phyloP scores from a whole-genome alignment of 2,888 invertebrate species.

The Diarsia rubi region DNA sequence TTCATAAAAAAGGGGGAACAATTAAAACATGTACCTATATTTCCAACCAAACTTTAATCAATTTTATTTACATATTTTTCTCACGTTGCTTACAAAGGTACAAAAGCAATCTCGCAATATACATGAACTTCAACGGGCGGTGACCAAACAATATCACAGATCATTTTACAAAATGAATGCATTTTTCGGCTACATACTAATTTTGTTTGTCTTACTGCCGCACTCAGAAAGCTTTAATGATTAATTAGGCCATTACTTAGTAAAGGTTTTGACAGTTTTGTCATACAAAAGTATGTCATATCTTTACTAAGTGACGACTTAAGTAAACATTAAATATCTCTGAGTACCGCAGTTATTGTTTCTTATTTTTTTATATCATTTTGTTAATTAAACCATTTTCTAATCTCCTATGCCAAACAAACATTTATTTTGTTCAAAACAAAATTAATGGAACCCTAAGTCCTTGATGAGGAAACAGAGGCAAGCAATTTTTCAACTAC shows the following conservation, averaged over 20 bases:
- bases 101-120: constrained; percentile 18
- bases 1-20: neutral
- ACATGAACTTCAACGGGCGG: neutral
- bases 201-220: too few species aligned
- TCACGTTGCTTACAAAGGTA: constrained; percentile 30
- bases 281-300: too few species aligned
- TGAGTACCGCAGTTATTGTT: too few species aligned
- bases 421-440: too few species aligned
- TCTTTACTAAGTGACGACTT: too few species aligned
- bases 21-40: neutral
- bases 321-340: too few species aligned
- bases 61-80: constrained; percentile 33
- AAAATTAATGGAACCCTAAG: neutral
- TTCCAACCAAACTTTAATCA: neutral
- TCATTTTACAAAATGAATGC: neutral
- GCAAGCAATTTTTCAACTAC: neutral
- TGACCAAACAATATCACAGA: constrained; percentile 28
- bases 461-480: neutral
- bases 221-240: too few species aligned
- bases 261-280: too few species aligned
- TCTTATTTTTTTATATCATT: too few species aligned
- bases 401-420: too few species aligned
- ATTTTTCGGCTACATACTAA: neutral
- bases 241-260: too few species aligned
- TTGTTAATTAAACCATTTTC: too few species aligned